Evolutionary conservation across 2,113 vertebrate genomes (phyloP).

Genomic region (Stigmatopora argus): DNA sequence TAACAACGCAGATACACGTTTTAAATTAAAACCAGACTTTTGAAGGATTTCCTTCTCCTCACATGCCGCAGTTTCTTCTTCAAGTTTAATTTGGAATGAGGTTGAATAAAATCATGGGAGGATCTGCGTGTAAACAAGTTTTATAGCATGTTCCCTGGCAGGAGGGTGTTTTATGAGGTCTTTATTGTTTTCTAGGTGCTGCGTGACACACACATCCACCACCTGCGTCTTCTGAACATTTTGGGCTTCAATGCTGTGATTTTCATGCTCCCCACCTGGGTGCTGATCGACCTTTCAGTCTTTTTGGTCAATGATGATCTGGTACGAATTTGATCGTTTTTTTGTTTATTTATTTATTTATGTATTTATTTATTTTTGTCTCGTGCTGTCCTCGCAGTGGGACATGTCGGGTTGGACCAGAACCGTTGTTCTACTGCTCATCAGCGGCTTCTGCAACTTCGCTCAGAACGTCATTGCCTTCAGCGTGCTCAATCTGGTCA

Average conservation of each 20-base stretch:
- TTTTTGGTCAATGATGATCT: conserved; percentile 89
- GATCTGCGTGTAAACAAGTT: background rate
- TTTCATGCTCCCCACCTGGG: conserved; percentile 97
- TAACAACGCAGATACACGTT: background rate
- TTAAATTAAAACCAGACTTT: background rate
- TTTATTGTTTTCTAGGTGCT: conserved; percentile 73
- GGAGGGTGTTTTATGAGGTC: too few relatives aligned
- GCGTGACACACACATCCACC: conserved; percentile 87
- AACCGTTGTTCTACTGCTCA: conserved; percentile 83
- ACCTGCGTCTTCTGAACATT: conserved; percentile 87
- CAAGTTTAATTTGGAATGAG: background rate
- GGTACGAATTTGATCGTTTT: conserved; percentile 67
- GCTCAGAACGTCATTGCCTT: conserved; percentile 98
- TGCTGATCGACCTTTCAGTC: conserved; percentile 88
- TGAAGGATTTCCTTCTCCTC: background rate
- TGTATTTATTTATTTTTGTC: too few relatives aligned
- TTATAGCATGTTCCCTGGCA: background rate
- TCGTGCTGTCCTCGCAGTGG: conserved; percentile 57
- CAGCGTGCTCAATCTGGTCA: conserved; percentile 92
- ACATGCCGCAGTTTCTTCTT: background rate
- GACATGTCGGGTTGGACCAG: conserved; percentile 77
- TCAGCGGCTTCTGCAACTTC: conserved; percentile 97
- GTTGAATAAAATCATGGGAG: background rate
- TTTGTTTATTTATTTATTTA: too few relatives aligned
- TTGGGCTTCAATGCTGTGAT: conserved; percentile 90